Evolutionary conservation across 2,888 invertebrate species (phyloP).

Genomic region (Tetramorium bicarinatum): DNA sequence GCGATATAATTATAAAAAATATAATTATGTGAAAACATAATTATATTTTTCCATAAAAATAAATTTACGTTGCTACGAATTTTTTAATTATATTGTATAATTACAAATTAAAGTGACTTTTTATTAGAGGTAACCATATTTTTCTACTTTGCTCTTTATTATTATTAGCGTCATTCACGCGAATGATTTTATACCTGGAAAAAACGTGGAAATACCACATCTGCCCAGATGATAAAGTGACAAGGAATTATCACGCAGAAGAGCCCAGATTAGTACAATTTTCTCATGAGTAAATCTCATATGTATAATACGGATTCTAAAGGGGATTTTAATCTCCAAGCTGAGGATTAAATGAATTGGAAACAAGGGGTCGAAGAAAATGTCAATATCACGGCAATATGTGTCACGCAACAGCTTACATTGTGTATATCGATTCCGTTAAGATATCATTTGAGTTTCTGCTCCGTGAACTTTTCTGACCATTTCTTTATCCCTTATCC

Average conservation of each 20-base stretch:
- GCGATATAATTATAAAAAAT: not conserved
- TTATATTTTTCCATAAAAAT: not conserved
- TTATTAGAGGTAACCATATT: not conserved
- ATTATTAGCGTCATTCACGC: not conserved
- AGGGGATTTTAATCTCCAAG: conserved; percentile 17
- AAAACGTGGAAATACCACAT: not conserved
- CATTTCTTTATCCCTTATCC: conserved; percentile 19
- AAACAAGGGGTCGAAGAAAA: conserved; percentile 33
- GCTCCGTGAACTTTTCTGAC: not conserved
- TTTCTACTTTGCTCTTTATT: not conserved
- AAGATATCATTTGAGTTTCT: not conserved
- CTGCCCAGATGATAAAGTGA: not conserved
- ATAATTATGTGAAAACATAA: not conserved
- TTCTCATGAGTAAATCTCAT: not conserved
- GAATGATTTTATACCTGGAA: not conserved
- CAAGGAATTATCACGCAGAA: not conserved
- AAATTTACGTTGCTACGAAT: not conserved
- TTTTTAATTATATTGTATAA: conserved; percentile 2
- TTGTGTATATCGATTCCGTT: not conserved
- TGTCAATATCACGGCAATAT: conserved; percentile 13
- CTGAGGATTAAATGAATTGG: conserved; percentile 31
- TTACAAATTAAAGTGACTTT: not conserved
- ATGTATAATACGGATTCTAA: not conserved
- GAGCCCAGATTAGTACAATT: not conserved
- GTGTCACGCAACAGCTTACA: not conserved